A percentile compares a stretch with the other conserved stretches of the same genome.
Evolutionary conservation across 2,888 invertebrate genomes (phyloP).

Genomic region (Andrena flavipes): DNA sequence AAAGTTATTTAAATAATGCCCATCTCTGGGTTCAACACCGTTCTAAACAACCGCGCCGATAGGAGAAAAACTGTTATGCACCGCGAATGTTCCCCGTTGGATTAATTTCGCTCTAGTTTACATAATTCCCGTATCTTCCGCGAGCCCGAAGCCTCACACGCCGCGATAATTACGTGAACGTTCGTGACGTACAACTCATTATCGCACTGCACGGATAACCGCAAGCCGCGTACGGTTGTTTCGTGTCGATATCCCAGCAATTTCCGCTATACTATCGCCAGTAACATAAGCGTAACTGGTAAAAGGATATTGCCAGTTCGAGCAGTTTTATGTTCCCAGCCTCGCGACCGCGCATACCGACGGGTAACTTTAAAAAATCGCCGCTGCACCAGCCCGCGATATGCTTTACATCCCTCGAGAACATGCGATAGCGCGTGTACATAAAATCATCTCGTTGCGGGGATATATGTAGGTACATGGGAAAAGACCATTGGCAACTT

Average conservation of each 20-base stretch:
- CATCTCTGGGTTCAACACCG: too few relatives aligned
- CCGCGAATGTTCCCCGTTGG: background rate
- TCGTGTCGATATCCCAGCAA: constrained; percentile 52
- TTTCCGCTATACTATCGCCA: constrained; percentile 46
- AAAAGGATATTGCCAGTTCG: constrained; percentile 34
- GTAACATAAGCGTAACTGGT: constrained; percentile 7
- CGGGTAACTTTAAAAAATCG: constrained; percentile 12
- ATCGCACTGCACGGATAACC: constrained; percentile 34
- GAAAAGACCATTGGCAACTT: background rate
- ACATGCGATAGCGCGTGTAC: background rate
- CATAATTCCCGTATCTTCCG: constrained; percentile 35
- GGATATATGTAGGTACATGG: background rate
- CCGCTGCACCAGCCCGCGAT: background rate
- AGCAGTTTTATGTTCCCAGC: constrained; percentile 3
- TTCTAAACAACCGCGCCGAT: too few relatives aligned
- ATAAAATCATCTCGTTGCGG: background rate
- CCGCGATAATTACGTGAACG: constrained; percentile 39
- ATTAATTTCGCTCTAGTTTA: constrained; percentile 24
- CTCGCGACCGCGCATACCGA: background rate
- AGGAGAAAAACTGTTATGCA: background rate
- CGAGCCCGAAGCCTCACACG: constrained; percentile 2
- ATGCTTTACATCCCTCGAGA: background rate
- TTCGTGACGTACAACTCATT: constrained; percentile 51
- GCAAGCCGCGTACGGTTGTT: constrained; percentile 22
- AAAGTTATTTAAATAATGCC: too few relatives aligned